Conservation (phyloP, 2,113 vertebrate genomes). For the Dasypus novemcinctus region DNA sequence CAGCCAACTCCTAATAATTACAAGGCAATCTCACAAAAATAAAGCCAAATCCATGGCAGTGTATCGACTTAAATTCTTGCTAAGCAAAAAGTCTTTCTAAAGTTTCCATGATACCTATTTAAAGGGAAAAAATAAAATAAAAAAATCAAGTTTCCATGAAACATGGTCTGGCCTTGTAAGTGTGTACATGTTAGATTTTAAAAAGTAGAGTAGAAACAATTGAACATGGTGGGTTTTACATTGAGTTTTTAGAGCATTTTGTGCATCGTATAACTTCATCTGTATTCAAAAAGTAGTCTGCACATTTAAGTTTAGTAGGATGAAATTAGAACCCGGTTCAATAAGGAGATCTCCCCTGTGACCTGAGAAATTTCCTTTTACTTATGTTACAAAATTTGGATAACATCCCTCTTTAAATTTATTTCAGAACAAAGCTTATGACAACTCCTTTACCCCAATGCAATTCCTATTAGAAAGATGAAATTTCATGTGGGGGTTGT, state of each 20-base stretch:
- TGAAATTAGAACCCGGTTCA: constrained; percentile 56
- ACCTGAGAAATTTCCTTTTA: constrained; percentile 47
- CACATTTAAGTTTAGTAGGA: constrained; percentile 48
- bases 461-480: neutral
- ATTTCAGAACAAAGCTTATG: constrained; percentile 27
- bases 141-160: constrained; percentile 42
- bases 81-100: constrained; percentile 54
- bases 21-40: constrained; percentile 31
- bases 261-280: neutral
- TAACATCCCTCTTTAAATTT: constrained; percentile 40
- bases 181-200: no score
- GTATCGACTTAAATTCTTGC: constrained; percentile 42
- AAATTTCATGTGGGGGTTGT: neutral
- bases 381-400: constrained; percentile 44
- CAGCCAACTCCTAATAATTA: constrained; percentile 53
- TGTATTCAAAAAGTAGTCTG: neutral
- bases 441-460: neutral
- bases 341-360: neutral
- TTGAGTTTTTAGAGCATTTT: constrained; percentile 40
- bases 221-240: constrained; percentile 36
- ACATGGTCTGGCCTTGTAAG: no score
- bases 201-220: neutral
- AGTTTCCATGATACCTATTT: no score
- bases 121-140: no score
- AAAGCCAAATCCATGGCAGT: constrained; percentile 47